Base-by-base conservation (phyloP, 2,797 vertebrate species). In the Eulemur coronatus region DNA sequence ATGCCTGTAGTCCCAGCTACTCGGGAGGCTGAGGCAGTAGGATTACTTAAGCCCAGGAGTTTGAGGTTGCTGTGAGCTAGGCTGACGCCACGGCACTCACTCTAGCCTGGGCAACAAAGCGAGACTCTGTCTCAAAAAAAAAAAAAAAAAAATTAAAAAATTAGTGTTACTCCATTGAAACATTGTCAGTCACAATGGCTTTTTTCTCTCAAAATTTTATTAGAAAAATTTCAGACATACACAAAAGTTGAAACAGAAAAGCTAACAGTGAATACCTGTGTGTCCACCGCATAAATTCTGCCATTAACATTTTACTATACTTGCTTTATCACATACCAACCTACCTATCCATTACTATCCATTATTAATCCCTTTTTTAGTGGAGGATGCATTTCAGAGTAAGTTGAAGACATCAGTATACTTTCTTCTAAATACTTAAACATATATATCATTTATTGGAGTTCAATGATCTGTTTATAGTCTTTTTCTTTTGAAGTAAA, bases 401-500 rank as follows among this genome's bases (percentile, higher is more conserved):
- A 69, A 95, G 67, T 33, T 73, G 22, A 65, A 81, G 33, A 22
- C 35, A 75, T 50, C 28, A 79, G 18, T 85, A 61, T 7, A 50
- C 7, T 70, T 81, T 22, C 26, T 38, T 96, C 52, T 59, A 84
- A 79, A 69, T 61, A 73, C 22, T 82, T 86, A 82, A n/a, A 61
- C 5, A 43, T 78, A 26, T 28, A 2, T 80, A 43, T 95, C 28
- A 63, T 95, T 96, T 84, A 73, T 18, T 79, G 33, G 79, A 94
- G 38, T 63, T 96, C 22, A 63, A 0, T 46, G 15, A 55, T 92
- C 7, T 93, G 30, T 70, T 82, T 85, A 85, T 0, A 63, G 33
- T 48, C 84, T 78, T 86, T 48, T 70, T 93, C 38, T 97, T 93
- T 82, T 73, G 38, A 72, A 18, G 50, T 65, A 84, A 93, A 86